phyloP scores from a whole-genome alignment of 2,888 invertebrate species.

The Cynaeus angustus region DNA sequence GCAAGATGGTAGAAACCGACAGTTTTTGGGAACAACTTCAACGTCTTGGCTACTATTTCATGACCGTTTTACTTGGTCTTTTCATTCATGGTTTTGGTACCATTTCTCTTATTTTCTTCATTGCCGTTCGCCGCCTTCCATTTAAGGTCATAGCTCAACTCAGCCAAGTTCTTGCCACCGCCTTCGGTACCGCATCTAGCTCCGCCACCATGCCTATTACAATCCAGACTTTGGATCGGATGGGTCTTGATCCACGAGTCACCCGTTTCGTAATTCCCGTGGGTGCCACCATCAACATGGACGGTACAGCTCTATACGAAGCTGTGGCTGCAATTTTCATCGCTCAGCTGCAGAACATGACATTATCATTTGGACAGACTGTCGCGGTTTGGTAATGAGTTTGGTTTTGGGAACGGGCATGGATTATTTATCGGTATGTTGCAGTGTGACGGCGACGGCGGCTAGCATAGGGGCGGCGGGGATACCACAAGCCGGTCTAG shows the following conservation, averaged over 20 bases:
- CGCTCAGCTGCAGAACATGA: slow-evolving; percentile 90
- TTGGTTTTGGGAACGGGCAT: neutral
- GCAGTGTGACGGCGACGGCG: slow-evolving; percentile 87
- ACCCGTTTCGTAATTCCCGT: slow-evolving; percentile 97
- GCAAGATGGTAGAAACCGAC: slow-evolving; percentile 93
- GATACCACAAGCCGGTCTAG: slow-evolving; percentile 95
- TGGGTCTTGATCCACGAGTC: slow-evolving; percentile 92
- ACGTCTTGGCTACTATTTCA: slow-evolving; percentile 93
- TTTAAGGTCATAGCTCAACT: slow-evolving; percentile 87
- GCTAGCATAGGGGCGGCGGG: slow-evolving; percentile 98
- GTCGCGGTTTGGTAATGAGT: slow-evolving; percentile 89
- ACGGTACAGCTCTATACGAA: slow-evolving; percentile 97
- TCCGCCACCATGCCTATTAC: slow-evolving; percentile 97
- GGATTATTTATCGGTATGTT: slow-evolving; percentile 10
- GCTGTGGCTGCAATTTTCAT: slow-evolving; percentile 99
- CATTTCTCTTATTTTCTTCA: slow-evolving; percentile 88
- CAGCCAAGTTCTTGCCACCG: slow-evolving; percentile 82
- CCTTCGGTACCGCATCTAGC: slow-evolving; percentile 96
- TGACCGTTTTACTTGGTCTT: slow-evolving; percentile 93
- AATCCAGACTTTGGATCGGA: slow-evolving; percentile 92
- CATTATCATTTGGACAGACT: slow-evolving; percentile 89
- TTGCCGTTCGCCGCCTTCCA: slow-evolving; percentile 88
- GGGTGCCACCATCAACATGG: slow-evolving; percentile 99
- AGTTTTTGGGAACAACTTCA: slow-evolving; percentile 89
- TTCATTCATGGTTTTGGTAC: slow-evolving; percentile 94